Percentiles rank a stretch among this genome's conserved stretches.
Conservation (phyloP, 2,888 invertebrate genomes). For the Cyaniris semiargus region DNA sequence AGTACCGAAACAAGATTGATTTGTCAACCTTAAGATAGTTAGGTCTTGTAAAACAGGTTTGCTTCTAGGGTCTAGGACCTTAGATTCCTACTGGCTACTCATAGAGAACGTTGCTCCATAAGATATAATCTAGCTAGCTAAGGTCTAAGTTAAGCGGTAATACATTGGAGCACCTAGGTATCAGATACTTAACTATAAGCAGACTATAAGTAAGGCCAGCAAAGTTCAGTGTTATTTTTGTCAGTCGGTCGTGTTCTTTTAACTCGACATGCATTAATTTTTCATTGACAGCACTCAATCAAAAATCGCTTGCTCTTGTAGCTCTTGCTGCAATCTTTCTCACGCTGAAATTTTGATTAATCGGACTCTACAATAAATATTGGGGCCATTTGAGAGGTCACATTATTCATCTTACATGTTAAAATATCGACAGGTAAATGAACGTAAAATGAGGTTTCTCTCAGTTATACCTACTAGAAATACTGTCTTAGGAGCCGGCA, state of each 20-base stretch:
- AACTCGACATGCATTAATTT: background rate
- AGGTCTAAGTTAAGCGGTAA: background rate
- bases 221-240: background rate
- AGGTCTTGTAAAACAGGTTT: constrained; percentile 16
- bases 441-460: background rate
- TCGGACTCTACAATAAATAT: background rate
- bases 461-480: background rate
- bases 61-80: constrained; percentile 3
- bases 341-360: background rate
- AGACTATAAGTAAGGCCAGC: background rate
- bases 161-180: too few species aligned
- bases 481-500: background rate
- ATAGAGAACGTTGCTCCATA: background rate
- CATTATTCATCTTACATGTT: background rate
- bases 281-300: constrained; percentile 9
- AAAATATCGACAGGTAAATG: background rate
- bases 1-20: background rate
- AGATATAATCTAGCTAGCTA: background rate
- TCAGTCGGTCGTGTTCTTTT: background rate
- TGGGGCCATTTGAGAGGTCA: background rate
- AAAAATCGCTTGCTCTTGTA: background rate
- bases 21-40: background rate
- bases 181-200: too few species aligned
- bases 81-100: background rate
- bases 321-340: background rate